phyloP scores from a whole-genome alignment of 2,888 invertebrate species.

The Argynnis bischoffii region DNA sequence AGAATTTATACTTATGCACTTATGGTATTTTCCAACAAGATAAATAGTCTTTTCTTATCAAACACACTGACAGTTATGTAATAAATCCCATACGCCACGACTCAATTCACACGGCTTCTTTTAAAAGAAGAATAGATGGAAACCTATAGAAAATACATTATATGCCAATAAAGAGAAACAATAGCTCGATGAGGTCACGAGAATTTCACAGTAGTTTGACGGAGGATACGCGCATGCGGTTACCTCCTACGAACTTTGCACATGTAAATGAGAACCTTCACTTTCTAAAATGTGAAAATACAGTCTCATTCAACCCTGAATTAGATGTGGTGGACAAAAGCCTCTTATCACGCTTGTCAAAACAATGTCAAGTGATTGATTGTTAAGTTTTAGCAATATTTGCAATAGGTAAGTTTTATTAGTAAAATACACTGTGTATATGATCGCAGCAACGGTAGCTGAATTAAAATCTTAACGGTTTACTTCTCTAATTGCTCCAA shows the following conservation, averaged over 20 bases:
- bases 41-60: not conserved
- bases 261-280: conserved; percentile 74
- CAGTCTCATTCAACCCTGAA: conserved; percentile 54
- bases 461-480: conserved; percentile 51
- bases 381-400: not conserved
- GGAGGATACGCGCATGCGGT: conserved; percentile 46
- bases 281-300: conserved; percentile 78
- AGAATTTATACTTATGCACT: too few relatives aligned
- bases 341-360: conserved; percentile 12
- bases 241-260: conserved; percentile 54
- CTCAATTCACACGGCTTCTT: conserved; percentile 23
- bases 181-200: conserved; percentile 46
- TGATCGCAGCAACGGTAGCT: conserved; percentile 27
- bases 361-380: conserved; percentile 9
- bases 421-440: conserved; percentile 1
- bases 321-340: conserved; percentile 49
- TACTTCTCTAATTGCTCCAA: conserved; percentile 55
- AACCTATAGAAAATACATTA: conserved; percentile 18
- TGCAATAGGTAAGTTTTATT: not conserved
- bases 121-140: conserved; percentile 19
- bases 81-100: conserved; percentile 10
- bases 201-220: conserved; percentile 53
- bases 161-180: conserved; percentile 19
- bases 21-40: too few relatives aligned
- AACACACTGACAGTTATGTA: conserved; percentile 10